A percentile compares a stretch with the other conserved stretches of the same genome.
Conservation (phyloP, 2,113 vertebrate genomes). For the Ceyx cyanopectus region DNA sequence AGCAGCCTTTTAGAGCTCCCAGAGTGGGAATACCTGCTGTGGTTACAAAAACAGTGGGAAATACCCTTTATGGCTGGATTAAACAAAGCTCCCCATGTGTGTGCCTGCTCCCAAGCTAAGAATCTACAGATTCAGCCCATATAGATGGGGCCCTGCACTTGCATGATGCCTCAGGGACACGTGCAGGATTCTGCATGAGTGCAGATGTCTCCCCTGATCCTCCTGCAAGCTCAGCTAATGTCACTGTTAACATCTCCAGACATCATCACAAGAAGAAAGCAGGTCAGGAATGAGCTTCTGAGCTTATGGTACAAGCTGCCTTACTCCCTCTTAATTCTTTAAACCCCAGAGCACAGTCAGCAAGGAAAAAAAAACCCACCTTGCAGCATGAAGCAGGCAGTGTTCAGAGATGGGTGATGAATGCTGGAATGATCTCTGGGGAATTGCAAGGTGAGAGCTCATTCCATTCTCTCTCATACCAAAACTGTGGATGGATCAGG, state of each 20-base stretch:
- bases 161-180: not conserved
- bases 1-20: not conserved
- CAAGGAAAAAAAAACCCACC: not conserved
- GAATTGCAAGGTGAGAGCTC: not conserved
- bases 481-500: not conserved
- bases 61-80: not conserved
- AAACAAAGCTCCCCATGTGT: not conserved
- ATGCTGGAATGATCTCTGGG: not conserved
- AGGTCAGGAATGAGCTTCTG: conserved; percentile 13
- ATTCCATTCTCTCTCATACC: not conserved
- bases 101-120: not conserved
- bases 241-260: conserved; percentile 27
- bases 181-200: not conserved
- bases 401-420: not conserved
- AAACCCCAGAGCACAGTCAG: not conserved
- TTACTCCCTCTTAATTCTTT: conserved; percentile 4
- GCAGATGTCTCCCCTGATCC: conserved; percentile 9
- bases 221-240: conserved; percentile 26
- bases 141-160: not conserved
- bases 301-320: not conserved
- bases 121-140: not conserved
- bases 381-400: not conserved
- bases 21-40: not conserved
- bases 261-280: conserved; percentile 9
- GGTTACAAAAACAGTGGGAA: not conserved